Percentiles rank a stretch among this genome's conserved stretches.
Conservation (phyloP, 2,113 vertebrate genomes). For the Ciconia boyciana region DNA sequence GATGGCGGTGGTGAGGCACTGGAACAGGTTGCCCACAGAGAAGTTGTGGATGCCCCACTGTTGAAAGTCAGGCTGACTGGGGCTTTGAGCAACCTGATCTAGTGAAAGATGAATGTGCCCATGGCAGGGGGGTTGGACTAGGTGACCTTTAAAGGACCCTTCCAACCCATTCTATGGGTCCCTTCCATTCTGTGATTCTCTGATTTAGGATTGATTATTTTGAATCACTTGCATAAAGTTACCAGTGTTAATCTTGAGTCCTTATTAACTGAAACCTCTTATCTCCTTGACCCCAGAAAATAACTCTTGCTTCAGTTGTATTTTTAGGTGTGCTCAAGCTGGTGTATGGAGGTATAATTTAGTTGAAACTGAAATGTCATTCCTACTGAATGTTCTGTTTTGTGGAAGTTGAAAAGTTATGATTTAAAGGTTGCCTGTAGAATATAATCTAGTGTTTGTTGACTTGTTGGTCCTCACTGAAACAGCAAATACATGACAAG, state of each 20-base stretch:
- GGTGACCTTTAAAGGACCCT: background rate
- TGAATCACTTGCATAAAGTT: background rate
- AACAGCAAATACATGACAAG: background rate
- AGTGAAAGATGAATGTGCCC: background rate
- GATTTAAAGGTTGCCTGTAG: background rate
- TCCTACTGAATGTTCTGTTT: background rate
- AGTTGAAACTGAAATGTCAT: background rate
- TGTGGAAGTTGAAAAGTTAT: background rate
- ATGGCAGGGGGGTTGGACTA: background rate
- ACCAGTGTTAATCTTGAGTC: background rate
- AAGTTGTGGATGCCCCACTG: background rate
- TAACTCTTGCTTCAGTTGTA: background rate
- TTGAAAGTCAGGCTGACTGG: background rate
- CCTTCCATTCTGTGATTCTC: background rate
- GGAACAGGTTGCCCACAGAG: background rate
- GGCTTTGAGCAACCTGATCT: background rate
- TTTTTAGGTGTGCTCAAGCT: background rate
- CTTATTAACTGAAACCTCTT: background rate
- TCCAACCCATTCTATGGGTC: too few relatives aligned
- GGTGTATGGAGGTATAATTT: background rate
- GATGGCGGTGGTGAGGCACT: fast-evolving
- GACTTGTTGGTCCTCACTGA: background rate
- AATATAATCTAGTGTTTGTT: background rate
- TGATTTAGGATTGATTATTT: background rate
- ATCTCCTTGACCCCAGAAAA: background rate